Conservation (phyloP, 2,113 vertebrate genomes). For the Dendropsophus ebraccatus region DNA sequence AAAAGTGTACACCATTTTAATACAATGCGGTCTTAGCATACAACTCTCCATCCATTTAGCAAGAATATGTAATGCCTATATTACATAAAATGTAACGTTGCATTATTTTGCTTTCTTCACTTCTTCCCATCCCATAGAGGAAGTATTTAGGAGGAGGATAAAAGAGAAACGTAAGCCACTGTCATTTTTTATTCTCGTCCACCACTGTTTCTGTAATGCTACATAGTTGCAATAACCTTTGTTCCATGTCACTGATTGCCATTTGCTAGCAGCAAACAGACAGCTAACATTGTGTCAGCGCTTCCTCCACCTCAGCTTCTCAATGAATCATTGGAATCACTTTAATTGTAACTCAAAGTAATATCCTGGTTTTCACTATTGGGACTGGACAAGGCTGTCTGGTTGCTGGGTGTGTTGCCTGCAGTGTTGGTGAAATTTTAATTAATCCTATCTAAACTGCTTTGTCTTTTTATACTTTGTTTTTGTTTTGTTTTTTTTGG, state of each 20-base stretch:
- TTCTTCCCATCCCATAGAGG: constrained; percentile 76
- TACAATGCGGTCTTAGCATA: background rate
- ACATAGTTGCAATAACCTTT: constrained; percentile 12
- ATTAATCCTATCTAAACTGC: background rate
- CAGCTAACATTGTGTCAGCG: constrained; percentile 27
- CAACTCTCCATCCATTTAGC: background rate
- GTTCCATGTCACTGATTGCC: constrained; percentile 13
- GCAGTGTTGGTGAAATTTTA: background rate
- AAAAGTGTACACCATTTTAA: background rate
- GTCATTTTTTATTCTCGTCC: constrained; percentile 10
- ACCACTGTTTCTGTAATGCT: background rate
- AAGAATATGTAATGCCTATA: background rate
- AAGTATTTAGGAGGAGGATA: constrained; percentile 84
- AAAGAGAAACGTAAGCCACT: constrained; percentile 83
- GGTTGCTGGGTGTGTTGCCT: constrained; percentile 28
- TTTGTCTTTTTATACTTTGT: background rate
- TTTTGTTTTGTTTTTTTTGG: background rate
- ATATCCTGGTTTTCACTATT: background rate
- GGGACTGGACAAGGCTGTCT: background rate
- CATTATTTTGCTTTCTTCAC: constrained; percentile 64
- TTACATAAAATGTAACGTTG: constrained; percentile 29
- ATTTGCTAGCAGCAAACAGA: constrained; percentile 3
- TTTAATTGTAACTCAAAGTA: background rate
- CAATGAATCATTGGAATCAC: background rate
- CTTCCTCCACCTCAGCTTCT: background rate